Percentiles rank a stretch among this genome's conserved stretches.
phyloP scores from a whole-genome alignment of 2,113 vertebrate genomes.

The Narcine bancroftii region DNA sequence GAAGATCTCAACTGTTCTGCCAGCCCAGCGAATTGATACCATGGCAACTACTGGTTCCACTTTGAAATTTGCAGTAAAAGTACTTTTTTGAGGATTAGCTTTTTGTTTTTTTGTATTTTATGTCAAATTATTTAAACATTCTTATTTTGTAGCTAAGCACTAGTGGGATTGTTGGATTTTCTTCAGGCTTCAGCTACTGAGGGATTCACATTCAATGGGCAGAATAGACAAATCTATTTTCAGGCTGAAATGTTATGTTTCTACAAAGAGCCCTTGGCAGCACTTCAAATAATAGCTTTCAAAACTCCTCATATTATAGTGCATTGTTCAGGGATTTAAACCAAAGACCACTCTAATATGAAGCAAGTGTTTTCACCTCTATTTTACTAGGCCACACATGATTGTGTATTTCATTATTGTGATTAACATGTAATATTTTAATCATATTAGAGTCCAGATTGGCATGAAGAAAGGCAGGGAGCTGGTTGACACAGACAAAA shows the following conservation, averaged over 20 bases:
- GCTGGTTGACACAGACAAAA: neutral
- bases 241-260: neutral
- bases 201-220: neutral
- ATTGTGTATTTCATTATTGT: neutral
- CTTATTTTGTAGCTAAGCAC: neutral
- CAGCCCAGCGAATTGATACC: neutral
- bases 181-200: neutral
- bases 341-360: neutral
- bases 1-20: neutral
- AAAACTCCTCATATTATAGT: neutral
- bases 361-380: neutral
- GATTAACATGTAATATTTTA: neutral
- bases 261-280: neutral
- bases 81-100: neutral
- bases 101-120: neutral
- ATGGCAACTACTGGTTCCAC: neutral
- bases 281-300: neutral
- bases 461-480: neutral
- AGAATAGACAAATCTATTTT: constrained; percentile 16
- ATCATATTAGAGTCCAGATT: neutral
- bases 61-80: neutral
- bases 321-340: neutral
- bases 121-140: neutral
- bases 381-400: neutral
- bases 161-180: neutral